A percentile compares a stretch with the other conserved stretches of the same genome.
phyloP scores from a whole-genome alignment of 1,140 invertebrate species.

The Listronotus bonariensis region DNA sequence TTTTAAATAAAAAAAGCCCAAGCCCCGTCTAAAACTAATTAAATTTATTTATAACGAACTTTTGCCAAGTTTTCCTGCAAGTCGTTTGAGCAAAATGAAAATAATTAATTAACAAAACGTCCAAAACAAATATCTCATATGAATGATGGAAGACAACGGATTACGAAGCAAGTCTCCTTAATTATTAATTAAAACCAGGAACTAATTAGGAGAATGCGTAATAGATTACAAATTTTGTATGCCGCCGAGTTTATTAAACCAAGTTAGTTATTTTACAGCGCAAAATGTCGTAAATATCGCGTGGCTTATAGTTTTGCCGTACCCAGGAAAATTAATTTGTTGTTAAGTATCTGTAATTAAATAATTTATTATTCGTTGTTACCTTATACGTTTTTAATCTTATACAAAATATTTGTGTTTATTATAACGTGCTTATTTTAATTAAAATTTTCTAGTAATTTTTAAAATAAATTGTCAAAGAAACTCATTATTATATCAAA shows the following conservation, averaged over 20 bases:
- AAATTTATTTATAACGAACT: constrained; percentile 17
- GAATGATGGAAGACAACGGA: constrained; percentile 28
- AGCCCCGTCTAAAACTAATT: constrained; percentile 17
- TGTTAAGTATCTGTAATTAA: too few species aligned
- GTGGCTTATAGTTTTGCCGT: too few species aligned
- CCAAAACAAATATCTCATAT: constrained; percentile 29
- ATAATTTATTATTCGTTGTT: too few species aligned
- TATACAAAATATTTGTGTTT: too few species aligned
- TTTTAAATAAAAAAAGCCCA: too few species aligned
- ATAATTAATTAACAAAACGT: constrained; percentile 28
- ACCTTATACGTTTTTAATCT: too few species aligned
- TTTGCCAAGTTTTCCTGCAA: constrained; percentile 10
- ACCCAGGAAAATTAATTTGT: too few species aligned
- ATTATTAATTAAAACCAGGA: constrained; percentile 27
- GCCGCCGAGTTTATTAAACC: constrained; percentile 5
- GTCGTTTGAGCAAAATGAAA: constrained; percentile 13
- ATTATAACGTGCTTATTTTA: too few species aligned
- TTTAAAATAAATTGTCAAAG: too few species aligned
- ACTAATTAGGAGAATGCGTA: constrained; percentile 23
- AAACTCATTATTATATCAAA: too few species aligned
- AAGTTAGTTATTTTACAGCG: background rate
- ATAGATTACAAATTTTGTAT: constrained; percentile 21
- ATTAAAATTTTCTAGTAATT: too few species aligned
- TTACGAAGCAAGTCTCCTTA: constrained; percentile 23
- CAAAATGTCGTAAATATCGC: too few species aligned